Evolutionary conservation across 2,113 vertebrate species (phyloP), one percentile per base, ranked within the genome.

Genomic region (Nycticorax nycticorax): DNA sequence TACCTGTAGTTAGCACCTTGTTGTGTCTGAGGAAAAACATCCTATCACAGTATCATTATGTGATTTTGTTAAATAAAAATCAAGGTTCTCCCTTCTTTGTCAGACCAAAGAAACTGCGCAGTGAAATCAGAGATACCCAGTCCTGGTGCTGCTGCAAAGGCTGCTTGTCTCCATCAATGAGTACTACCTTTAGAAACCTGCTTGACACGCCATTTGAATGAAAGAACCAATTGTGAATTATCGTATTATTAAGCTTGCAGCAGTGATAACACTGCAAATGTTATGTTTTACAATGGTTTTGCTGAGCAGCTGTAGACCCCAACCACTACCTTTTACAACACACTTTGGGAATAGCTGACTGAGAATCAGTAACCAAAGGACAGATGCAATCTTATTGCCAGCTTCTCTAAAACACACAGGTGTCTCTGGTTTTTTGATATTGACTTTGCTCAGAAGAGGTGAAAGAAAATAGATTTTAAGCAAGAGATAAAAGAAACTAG

Each of bases 31-130:
- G 62, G 33, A 79, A 83, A 92, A 97, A 76, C 50, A 87, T 39
- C 33, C 2, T 74, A 75, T 26, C 55, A 60, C 32, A 92, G 67
- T 56, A 76, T 33, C 92, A 85, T 88, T 78, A 74, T 33, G 77
- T 74, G 19, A 72, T 85, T 94, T 91, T 89, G 16, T 94, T 88
- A 89, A 94, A 95, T 57, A 77, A 81, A 94, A 92, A 81, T 55
- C 39, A 92, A 94, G 32, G 50, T 57, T 81, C 39, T 92, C 62
- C 52, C 28, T 93, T 87, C 52, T 69, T 87, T 81, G n/a, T 28
- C 52, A 94, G 60, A 48, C 30, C 52, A 92, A 81, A 85, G 24
- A 81, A 87, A 63, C 21, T 18, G 56, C 1, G 3, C 7, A 48
- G 4, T 56, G 30, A 75, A 96, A 85, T 39, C 37, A 86, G 62